Evolutionary conservation across 2,113 vertebrate genomes (phyloP), one percentile per base, ranked within the genome.

Genomic region (Alosa alosa): DNA sequence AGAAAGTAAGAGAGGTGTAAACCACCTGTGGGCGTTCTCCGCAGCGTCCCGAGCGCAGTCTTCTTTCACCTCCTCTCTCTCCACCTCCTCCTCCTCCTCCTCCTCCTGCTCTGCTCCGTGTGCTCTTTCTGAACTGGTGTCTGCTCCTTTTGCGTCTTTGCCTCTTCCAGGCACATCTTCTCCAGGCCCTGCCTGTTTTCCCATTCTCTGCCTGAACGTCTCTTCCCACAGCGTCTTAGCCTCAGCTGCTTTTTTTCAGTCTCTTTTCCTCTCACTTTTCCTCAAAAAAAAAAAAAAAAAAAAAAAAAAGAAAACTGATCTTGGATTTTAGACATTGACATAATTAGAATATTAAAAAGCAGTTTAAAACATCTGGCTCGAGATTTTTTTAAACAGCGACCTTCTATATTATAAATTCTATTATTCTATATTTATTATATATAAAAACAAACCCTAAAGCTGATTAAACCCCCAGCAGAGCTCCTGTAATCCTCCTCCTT

Each of bases 1-100:
- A 90, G 75, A 94, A 96, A 94, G 96, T 97, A 97, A 96, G 96
- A 90, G 11, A 88, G 84, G 36, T 17, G 64, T 68, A n/a, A 25
- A 25, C 18, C 55, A 22, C 60, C 60, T 31, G 60, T 72, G 25
- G 3, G 4, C 13, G 72, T 41, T 11, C 31, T 11, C 10, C n/a
- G 3, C 31, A 13, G 11, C 31, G 20, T 75, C 52, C 2, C 36
- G 68, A 86, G 49, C 7, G 46, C 82, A 52, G 72, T 83, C 36
- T 75, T 7, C 36, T 83, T 2, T 75, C 46, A 52, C 44, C 13
- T 89, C 39, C 83, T 84, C 39, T 55, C 52, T 81, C 50, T 47
- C 57, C 46, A 81, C 25, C 55, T 50, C 72, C 85, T 82, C 72
- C 1, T 39, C 31, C 31, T 50, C 50, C 57, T 82, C 36, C 57